Conservation (phyloP, 2,797 vertebrate species). For the Hippoglossus hippoglossus region DNA sequence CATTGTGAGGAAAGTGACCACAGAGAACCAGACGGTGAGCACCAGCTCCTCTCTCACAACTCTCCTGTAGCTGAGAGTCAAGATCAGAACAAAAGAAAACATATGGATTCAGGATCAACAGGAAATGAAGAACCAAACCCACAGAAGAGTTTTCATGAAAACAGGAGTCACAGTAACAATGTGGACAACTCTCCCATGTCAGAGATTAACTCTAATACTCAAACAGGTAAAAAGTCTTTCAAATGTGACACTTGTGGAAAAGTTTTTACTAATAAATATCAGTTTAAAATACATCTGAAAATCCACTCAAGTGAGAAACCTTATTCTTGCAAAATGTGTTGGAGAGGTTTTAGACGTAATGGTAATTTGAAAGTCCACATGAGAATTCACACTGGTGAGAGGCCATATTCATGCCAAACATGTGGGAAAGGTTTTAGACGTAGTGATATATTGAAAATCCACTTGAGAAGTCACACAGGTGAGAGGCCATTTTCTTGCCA, state of each 20-base stretch:
- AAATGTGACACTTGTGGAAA: conserved; percentile 9
- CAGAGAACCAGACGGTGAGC: background rate
- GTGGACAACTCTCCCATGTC: background rate
- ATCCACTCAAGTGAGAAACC: too few species aligned
- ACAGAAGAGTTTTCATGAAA: background rate
- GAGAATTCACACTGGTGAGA: background rate
- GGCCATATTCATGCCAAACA: background rate
- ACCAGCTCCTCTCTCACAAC: background rate
- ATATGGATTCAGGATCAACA: background rate
- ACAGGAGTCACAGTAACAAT: background rate
- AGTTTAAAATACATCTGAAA: too few species aligned
- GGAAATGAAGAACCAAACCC: background rate
- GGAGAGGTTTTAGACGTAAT: too few species aligned
- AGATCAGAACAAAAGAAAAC: background rate
- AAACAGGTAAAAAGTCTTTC: background rate
- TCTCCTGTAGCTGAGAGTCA: background rate
- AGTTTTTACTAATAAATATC: too few species aligned
- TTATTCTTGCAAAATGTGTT: too few species aligned
- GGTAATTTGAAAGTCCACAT: background rate
- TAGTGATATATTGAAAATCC: too few species aligned
- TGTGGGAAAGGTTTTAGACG: background rate
- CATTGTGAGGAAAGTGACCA: background rate
- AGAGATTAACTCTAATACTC: too few species aligned
- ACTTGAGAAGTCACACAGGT: accelerated
- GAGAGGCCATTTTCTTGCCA: too few species aligned